Percentiles rank a stretch among this genome's conserved stretches.
phyloP scores from a whole-genome alignment of 1,140 invertebrate species.

The Phthorimaea operculella region DNA sequence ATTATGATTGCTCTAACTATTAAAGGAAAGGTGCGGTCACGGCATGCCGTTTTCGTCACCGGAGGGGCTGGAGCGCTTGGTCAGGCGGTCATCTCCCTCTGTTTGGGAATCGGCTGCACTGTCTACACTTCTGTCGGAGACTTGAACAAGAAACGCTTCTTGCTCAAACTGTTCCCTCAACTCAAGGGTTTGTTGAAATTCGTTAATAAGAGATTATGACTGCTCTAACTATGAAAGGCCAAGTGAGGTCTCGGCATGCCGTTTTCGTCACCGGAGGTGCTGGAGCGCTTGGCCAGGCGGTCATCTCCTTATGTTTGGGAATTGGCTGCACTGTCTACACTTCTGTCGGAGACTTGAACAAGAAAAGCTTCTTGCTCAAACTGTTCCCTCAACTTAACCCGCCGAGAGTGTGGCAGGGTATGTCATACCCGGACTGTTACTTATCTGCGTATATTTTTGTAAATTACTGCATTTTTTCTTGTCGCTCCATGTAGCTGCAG shows the following conservation, averaged over 20 bases:
- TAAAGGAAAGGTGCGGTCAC: constrained; percentile 20
- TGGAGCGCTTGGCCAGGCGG: constrained; percentile 81
- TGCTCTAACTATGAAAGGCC: constrained; percentile 13
- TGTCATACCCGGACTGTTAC: no score
- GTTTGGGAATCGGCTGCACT: constrained; percentile 69
- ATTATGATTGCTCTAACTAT: no score
- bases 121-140: constrained; percentile 72
- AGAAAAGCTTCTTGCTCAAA: constrained; percentile 57
- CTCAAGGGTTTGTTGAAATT: constrained; percentile 36
- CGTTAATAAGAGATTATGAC: no score
- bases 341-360: constrained; percentile 69
- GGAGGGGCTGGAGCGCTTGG: constrained; percentile 81
- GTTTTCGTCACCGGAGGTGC: constrained; percentile 80
- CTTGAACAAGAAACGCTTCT: constrained; percentile 59
- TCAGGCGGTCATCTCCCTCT: constrained; percentile 78
- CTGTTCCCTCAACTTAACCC: constrained; percentile 62
- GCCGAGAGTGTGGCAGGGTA: no score
- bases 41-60: constrained; percentile 75
- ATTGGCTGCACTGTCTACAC: constrained; percentile 71
- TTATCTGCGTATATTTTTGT: no score
- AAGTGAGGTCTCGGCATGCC: constrained; percentile 49
- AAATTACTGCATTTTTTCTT: no score
- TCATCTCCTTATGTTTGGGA: constrained; percentile 74
- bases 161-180: constrained; percentile 62
- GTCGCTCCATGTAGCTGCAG: no score